Evolutionary conservation across 2,797 vertebrate species (phyloP).

Genomic region (Anisognathus igniventris): DNA sequence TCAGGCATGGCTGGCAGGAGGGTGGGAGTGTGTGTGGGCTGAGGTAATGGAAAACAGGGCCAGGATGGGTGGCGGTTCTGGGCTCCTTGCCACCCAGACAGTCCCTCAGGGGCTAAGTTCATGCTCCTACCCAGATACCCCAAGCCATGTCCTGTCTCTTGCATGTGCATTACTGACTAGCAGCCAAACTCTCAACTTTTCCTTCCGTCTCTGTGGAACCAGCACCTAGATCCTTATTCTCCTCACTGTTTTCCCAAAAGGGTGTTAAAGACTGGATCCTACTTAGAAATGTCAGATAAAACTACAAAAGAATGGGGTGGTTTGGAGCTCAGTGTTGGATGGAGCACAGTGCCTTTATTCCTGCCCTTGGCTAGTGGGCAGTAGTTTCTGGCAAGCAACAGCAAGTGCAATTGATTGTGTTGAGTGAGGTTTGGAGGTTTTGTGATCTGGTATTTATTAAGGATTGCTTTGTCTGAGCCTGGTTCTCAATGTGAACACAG

Average conservation of each 20-base stretch:
- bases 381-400: neutral
- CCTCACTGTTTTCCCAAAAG: neutral
- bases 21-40: slow-evolving; percentile 43
- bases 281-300: neutral
- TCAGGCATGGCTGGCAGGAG: neutral
- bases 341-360: neutral
- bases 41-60: slow-evolving; percentile 44
- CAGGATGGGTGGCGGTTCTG: slow-evolving; percentile 41
- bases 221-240: neutral
- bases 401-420: neutral
- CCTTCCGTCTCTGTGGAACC: neutral
- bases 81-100: slow-evolving; percentile 43
- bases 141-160: neutral
- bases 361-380: neutral
- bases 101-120: slow-evolving; percentile 23
- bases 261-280: neutral
- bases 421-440: slow-evolving; percentile 8
- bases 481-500: fast-evolving
- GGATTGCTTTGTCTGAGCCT: neutral
- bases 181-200: neutral
- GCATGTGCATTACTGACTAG: neutral
- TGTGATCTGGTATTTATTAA: neutral
- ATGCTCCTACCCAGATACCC: slow-evolving; percentile 3
- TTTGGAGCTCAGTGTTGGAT: neutral
- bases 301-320: neutral